Base-by-base conservation (phyloP, 92 coral and sea anemone species). In the Parazoanthus darwini region DNA sequence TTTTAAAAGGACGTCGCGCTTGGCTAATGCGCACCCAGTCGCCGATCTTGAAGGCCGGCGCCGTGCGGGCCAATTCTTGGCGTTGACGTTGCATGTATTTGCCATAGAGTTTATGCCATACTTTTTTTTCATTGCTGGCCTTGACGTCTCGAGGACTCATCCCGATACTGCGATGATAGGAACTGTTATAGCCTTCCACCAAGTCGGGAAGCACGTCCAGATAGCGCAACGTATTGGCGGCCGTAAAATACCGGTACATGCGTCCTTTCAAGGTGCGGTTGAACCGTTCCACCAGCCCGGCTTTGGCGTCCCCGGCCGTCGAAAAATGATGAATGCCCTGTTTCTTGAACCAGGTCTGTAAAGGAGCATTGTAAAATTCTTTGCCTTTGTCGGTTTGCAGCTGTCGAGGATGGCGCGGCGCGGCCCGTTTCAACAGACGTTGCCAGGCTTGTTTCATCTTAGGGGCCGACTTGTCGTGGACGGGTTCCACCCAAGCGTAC, bases 311-410 rank as follows among this genome's bases (percentile, higher is more conserved):
- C 18, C 82, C 44, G 85, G 36, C n/a, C 39, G 88, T 86, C 44
- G 86, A 87, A 76, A 89, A 89, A 33, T 86, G 92, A 33, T 72
- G 94, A 16, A 92, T 86, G 3, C 78, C 35, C 4, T 74, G 66
- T 0, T 42, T 5, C 15, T 59, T 78, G 26, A 92, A 48, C 18
- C 68, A 48, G 0, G n/a, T 50, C 26, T 80, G 89, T 6, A 92
- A 15, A 0, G 51, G 15, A 1, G 22, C 44, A 38, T 90, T 92
- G 36, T 87, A 81, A 75, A 89, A 93, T 85, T 90, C 93, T 51
- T 73, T 90, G 0, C 93, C 93, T 22, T 74, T 58, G 82, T 90
- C 95, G 1, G 93, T 88, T 37, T 88, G 93, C 16, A 92, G 20
- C 3, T 39, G 89, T 4, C 16, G 42, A 0, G 86, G 88, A 1